Conservation (phyloP, 1,140 invertebrate species). For the Eumaeus atala region DNA sequence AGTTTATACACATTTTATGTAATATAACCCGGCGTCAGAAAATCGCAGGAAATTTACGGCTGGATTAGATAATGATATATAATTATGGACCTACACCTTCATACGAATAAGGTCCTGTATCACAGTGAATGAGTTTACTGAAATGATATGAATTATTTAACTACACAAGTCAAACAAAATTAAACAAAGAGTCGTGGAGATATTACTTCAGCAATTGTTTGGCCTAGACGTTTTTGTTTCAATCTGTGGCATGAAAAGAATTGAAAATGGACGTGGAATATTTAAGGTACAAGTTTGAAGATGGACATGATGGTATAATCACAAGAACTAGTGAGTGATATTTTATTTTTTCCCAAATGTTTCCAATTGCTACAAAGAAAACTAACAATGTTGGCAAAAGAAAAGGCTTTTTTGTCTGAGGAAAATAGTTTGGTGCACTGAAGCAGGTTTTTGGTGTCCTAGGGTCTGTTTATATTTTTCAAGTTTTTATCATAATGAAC, state of each 20-base stretch:
- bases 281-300: constrained; percentile 48
- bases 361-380: too few relatives aligned
- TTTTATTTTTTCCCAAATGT: background rate
- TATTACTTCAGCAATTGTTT: background rate
- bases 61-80: background rate
- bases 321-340: constrained; percentile 48
- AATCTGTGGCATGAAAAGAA: background rate
- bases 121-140: background rate
- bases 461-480: too few relatives aligned
- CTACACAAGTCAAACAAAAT: constrained; percentile 9
- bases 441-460: too few relatives aligned
- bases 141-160: constrained; percentile 9
- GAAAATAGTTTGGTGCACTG: too few relatives aligned
- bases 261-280: constrained; percentile 54
- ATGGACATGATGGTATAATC: constrained; percentile 44
- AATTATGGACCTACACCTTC: background rate
- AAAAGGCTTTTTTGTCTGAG: too few relatives aligned
- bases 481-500: too few relatives aligned
- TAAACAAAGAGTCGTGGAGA: background rate
- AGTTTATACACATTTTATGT: too few relatives aligned
- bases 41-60: constrained; percentile 12
- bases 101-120: background rate
- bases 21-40: background rate
- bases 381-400: too few relatives aligned
- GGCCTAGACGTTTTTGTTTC: background rate